Conservation (phyloP, 2,888 invertebrate genomes). For the Cephalotes varians region DNA sequence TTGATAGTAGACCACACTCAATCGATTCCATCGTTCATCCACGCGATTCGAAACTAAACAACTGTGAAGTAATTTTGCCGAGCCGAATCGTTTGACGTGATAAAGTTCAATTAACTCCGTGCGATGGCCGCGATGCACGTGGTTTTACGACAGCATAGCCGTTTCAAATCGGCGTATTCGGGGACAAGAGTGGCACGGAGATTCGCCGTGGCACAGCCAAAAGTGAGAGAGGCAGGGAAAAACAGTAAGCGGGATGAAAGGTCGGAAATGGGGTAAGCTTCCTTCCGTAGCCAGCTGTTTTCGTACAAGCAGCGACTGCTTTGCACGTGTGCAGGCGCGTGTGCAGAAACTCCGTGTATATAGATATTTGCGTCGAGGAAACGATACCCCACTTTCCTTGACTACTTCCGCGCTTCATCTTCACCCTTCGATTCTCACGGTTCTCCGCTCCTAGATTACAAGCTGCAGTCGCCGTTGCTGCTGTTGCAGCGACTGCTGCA, state of each 20-base stretch:
- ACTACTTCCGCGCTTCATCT: conserved; percentile 74
- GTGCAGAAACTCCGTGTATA: conserved; percentile 12
- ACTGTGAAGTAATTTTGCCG: conserved; percentile 74
- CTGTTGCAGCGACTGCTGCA: conserved; percentile 62
- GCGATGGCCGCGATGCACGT: conserved; percentile 62
- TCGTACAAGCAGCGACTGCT: conserved; percentile 24
- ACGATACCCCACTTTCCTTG: conserved; percentile 66
- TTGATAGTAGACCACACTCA: conserved; percentile 58
- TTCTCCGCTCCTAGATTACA: conserved; percentile 75
- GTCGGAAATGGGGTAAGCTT: conserved; percentile 55
- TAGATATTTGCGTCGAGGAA: conserved; percentile 60
- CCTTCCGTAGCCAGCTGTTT: conserved; percentile 50
- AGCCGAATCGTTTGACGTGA: conserved; percentile 76
- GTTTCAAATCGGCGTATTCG: conserved; percentile 58
- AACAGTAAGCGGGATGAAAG: conserved; percentile 52
- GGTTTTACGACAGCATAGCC: conserved; percentile 56
- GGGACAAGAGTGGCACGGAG: conserved; percentile 14
- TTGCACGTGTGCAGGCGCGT: conserved; percentile 20
- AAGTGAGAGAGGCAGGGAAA: background rate
- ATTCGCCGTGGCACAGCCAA: background rate
- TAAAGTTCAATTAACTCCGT: conserved; percentile 76
- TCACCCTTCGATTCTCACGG: conserved; percentile 79
- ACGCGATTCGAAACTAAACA: conserved; percentile 72
- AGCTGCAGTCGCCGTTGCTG: conserved; percentile 59
- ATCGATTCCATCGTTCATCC: conserved; percentile 63